Percentiles rank a stretch among this genome's conserved stretches.
phyloP scores from a whole-genome alignment of 1,140 invertebrate species.

The Apis mellifera region Amel_HAv3.1 CM009932.2:6739001-6739500 shows the following conservation, averaged over 20 bases:
- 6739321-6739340: too few relatives aligned
- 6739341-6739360: too few relatives aligned
- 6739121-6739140: background rate
- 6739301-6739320: background rate
- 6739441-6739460: too few relatives aligned
- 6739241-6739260: too few relatives aligned
- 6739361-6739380: too few relatives aligned
- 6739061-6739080: background rate
- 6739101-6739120: constrained; percentile 16
- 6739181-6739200: background rate
- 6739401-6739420: too few relatives aligned
- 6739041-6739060: constrained; percentile 2
- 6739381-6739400: too few relatives aligned
- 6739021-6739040: constrained; percentile 16
- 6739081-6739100: background rate
- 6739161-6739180: background rate
- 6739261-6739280: background rate
- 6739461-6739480: too few relatives aligned
- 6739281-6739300: background rate
- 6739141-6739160: background rate
- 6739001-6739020: background rate
- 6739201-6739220: background rate
- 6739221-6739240: background rate
- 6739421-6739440: too few relatives aligned
- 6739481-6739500: too few relatives aligned